These are phyloP conservation scores for Setophaga kirtlandii DNA, from an alignment of 2,113 vertebrate genomes.

Conservation along the genomic window DNA sequence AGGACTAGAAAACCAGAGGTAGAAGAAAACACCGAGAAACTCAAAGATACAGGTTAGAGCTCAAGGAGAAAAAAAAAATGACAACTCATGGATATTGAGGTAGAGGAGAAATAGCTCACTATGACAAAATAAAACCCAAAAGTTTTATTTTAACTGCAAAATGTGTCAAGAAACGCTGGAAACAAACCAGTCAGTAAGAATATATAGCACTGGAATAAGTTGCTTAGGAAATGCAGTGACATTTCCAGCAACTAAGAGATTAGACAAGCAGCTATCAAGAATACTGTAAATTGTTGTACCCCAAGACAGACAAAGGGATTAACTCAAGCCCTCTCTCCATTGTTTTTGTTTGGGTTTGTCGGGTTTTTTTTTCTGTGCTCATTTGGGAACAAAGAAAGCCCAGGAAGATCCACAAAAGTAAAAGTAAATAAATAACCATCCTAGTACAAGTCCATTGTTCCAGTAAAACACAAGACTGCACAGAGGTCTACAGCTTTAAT, in stretches of 20 bases:
- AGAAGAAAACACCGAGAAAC: background rate
- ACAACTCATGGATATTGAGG: background rate
- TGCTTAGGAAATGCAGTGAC: background rate
- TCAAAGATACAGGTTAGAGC: background rate
- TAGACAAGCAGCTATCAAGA: slow-evolving; percentile 6
- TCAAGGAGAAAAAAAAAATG: background rate
- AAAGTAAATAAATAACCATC: slow-evolving; percentile 28
- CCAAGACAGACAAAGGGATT: background rate
- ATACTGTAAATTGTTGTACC: background rate
- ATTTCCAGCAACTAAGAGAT: slow-evolving; percentile 38
- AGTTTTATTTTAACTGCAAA: background rate
- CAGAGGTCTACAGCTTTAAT: background rate
- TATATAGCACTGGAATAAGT: background rate
- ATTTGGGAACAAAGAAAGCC: background rate
- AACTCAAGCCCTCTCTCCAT: background rate
- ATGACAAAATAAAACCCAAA: background rate
- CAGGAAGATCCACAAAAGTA: background rate
- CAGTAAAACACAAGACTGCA: background rate
- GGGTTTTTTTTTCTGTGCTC: background rate
- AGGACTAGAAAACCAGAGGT: background rate
- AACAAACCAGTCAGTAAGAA: background rate
- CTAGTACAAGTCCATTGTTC: background rate
- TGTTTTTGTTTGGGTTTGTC: background rate
- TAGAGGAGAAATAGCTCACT: background rate
- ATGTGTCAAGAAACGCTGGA: too few relatives aligned